Base-by-base conservation (phyloP, 2,888 invertebrate genomes). In the Tetragonula carbonaria region DNA sequence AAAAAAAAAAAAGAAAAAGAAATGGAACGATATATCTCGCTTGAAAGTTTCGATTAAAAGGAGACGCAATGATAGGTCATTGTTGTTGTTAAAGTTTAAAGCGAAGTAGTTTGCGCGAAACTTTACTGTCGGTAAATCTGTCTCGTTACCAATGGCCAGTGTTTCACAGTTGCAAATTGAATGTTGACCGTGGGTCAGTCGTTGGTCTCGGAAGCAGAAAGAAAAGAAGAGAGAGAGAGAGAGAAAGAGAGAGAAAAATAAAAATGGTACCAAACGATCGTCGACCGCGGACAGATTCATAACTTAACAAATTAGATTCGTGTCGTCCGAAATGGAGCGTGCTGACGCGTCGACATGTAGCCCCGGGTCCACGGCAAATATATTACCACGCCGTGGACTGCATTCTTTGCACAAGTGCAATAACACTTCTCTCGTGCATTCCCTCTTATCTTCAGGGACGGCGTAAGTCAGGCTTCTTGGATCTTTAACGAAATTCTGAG, bases 281-380 rank as follows among this genome's bases (percentile, higher is more conserved):
- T 82, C 72, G 77, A 79, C 68, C 77, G 33, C 83, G 78, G 83
- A 79, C 87, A 79, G 80, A 81, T 88, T 90, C 90, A 77, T 90
- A 90, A 88, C 84, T 90, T 88, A 59, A 90, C 90, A 86, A 90
- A 90, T 90, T 87, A 88, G 88, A 90, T 87, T 82, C 90, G 80
- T 80, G 80, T 87, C 78, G 86, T 84, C 74, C 83, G 55, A 72
- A 77, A 66, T 74, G 51, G 70, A 50, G 73, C 65, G 74, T 74
- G 89, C 80, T 68, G 83, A 88, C 85, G 84, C 87, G 88, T 88
- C 75, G 80, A 81, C 86, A 77, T 74, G 80, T 82, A 83, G 78
- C 82, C 82, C 68, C 59, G 66, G 74, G 68, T 63, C 73, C 78
- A 78, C 23, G 53, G 80, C 77, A 88, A 86, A 89, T 91, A 91